These are phyloP conservation scores for Lasiommata megera DNA, from an alignment of 2,888 invertebrate genomes.

Conservation along the genomic window DNA sequence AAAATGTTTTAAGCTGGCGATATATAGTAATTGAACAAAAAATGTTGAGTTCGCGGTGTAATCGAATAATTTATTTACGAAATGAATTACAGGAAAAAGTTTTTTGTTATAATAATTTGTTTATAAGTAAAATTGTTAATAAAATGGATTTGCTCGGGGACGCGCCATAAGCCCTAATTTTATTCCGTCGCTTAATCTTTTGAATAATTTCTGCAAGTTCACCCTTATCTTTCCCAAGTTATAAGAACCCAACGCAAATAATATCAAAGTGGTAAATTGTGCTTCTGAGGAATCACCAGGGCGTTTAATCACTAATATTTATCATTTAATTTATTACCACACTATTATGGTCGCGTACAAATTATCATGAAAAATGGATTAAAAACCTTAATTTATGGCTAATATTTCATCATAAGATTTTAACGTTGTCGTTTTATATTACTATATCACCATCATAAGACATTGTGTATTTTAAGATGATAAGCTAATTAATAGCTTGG, in stretches of 20 bases:
- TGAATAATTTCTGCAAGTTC: not conserved
- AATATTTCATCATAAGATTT: slow-evolving; percentile 31
- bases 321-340: slow-evolving; percentile 17
- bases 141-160: too few species aligned
- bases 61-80: too few species aligned
- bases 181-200: not conserved
- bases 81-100: too few species aligned
- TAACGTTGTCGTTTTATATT: slow-evolving; percentile 27
- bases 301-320: slow-evolving; percentile 9
- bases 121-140: too few species aligned
- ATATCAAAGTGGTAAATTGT: not conserved
- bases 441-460: slow-evolving; percentile 30
- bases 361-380: slow-evolving; percentile 30
- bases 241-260: slow-evolving; percentile 31
- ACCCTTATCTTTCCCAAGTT: not conserved
- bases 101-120: too few species aligned
- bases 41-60: too few species aligned
- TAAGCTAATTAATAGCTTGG: slow-evolving; percentile 12
- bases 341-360: slow-evolving; percentile 27
- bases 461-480: slow-evolving; percentile 24
- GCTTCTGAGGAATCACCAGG: slow-evolving; percentile 17
- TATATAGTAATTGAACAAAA: too few species aligned
- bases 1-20: too few species aligned
- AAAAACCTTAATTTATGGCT: slow-evolving; percentile 29
- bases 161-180: too few species aligned